These are phyloP conservation scores for Sebastes vulpes DNA, from an alignment of 2,797 vertebrate genomes.

Conservation along the genomic window DNA sequence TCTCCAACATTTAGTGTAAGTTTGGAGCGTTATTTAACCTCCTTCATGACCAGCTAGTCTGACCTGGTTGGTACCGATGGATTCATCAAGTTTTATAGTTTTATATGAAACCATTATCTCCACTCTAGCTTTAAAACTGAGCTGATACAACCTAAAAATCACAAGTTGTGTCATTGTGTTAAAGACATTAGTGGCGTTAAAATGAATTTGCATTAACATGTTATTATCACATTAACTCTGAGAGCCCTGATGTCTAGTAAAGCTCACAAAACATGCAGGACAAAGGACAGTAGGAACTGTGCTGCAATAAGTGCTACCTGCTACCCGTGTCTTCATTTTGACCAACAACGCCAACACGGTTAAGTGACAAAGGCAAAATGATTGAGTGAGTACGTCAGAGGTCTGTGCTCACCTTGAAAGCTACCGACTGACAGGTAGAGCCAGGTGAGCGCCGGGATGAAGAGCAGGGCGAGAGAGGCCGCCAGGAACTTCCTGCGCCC, in stretches of 20 bases:
- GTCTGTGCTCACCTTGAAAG: slow-evolving; percentile 91
- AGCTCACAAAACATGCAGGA: background rate
- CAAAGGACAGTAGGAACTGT: background rate
- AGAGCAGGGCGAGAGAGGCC: slow-evolving; percentile 93
- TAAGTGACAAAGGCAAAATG: background rate
- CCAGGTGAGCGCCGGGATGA: slow-evolving; percentile 97
- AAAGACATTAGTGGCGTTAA: too few species aligned
- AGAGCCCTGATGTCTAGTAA: background rate
- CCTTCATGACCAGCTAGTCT: too few species aligned
- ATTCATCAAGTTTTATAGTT: too few species aligned
- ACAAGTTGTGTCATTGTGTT: too few species aligned
- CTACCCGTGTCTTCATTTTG: background rate
- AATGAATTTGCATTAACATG: too few species aligned
- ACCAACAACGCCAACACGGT: background rate
- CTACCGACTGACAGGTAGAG: slow-evolving; percentile 95
- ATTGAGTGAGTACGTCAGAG: background rate
- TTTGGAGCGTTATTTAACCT: too few species aligned
- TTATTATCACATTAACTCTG: too few species aligned
- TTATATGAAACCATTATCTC: rapidly evolving
- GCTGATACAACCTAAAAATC: too few species aligned
- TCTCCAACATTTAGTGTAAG: rapidly evolving
- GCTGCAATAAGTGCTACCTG: background rate
- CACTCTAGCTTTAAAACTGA: too few species aligned
- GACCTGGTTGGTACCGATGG: too few species aligned
- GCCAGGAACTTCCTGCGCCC: slow-evolving; percentile 98